Conservation (phyloP, 2,888 invertebrate species). For the Dasysyrphus tricinctus region DNA sequence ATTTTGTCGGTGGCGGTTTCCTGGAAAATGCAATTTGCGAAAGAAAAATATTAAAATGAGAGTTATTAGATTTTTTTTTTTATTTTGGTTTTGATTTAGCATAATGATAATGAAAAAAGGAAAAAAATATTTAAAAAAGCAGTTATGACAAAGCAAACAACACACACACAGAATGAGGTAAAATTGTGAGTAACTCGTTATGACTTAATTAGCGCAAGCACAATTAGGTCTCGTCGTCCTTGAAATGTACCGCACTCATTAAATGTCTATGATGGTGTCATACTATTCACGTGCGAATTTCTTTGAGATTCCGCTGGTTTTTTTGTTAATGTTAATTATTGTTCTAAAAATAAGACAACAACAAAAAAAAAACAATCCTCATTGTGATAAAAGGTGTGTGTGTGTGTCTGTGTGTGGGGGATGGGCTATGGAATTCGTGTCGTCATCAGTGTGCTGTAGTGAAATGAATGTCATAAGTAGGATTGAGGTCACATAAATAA, state of each 20-base stretch:
- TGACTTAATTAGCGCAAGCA: conserved; percentile 44
- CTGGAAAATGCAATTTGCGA: conserved; percentile 65
- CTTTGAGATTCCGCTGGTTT: conserved; percentile 8
- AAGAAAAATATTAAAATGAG: conserved; percentile 50
- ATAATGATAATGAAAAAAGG: conserved; percentile 25
- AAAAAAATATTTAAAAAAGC: conserved; percentile 55
- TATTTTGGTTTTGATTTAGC: conserved; percentile 31
- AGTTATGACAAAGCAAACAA: conserved; percentile 5
- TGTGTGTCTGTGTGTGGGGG: conserved; percentile 19
- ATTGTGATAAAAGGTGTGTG: conserved; percentile 14
- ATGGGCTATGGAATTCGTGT: conserved; percentile 55
- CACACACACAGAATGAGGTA: conserved; percentile 30
- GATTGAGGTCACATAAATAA: conserved; percentile 66
- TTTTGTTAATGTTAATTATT: conserved; percentile 31
- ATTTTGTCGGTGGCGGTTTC: conserved; percentile 19
- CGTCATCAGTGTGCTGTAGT: conserved; percentile 12
- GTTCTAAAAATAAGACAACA: conserved; percentile 21
- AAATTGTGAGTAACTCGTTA: conserved; percentile 46
- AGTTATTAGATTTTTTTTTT: conserved; percentile 28
- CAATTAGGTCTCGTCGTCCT: conserved; percentile 70
- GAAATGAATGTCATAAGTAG: conserved; percentile 50
- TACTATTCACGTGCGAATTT: conserved; percentile 37
- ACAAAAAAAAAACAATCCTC: conserved; percentile 32
- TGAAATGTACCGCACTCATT: conserved; percentile 57
- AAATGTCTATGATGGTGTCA: conserved; percentile 52